phyloP scores from a whole-genome alignment of 2,888 invertebrate species.

The Desoria tigrina region DNA sequence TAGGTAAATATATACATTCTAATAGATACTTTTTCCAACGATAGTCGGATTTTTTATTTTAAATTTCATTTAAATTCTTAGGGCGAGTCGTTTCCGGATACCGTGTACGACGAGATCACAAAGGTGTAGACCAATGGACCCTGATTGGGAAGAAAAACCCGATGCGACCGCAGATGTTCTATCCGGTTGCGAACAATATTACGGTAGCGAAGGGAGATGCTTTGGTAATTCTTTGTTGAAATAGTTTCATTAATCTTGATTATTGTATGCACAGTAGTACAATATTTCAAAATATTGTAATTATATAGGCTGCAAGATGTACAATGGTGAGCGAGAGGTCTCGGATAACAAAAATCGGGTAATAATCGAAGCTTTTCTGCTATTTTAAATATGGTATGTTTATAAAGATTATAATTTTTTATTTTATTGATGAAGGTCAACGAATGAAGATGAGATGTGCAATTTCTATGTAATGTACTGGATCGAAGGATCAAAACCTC shows the following conservation, averaged over 20 bases:
- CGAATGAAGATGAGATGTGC: slow-evolving; percentile 91
- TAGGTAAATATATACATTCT: slow-evolving; percentile 66
- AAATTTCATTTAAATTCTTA: too few species aligned
- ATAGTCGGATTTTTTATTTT: neutral
- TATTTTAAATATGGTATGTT: neutral
- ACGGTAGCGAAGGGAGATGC: slow-evolving; percentile 70
- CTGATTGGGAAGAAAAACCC: slow-evolving; percentile 80
- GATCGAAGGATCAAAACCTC: slow-evolving; percentile 72
- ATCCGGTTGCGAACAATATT: slow-evolving; percentile 68
- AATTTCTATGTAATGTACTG: slow-evolving; percentile 95
- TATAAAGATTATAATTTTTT: slow-evolving; percentile 5
- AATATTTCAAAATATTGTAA: slow-evolving; percentile 36
- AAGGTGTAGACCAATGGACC: slow-evolving; percentile 71
- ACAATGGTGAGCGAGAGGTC: slow-evolving; percentile 79
- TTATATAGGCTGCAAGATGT: slow-evolving; percentile 76
- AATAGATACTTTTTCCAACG: slow-evolving; percentile 11
- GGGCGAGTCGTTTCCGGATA: slow-evolving; percentile 82
- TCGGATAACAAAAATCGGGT: slow-evolving; percentile 73
- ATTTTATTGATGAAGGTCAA: slow-evolving; percentile 62
- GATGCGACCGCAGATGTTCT: slow-evolving; percentile 91
- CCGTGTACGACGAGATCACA: slow-evolving; percentile 63
- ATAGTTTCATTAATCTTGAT: neutral
- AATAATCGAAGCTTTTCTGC: slow-evolving; percentile 54
- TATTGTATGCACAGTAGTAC: too few species aligned
- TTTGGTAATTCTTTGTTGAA: slow-evolving; percentile 59